Percentiles rank a stretch among this genome's conserved stretches.
Conservation (phyloP, 2,113 vertebrate genomes). For the Crotalus tigris region DNA sequence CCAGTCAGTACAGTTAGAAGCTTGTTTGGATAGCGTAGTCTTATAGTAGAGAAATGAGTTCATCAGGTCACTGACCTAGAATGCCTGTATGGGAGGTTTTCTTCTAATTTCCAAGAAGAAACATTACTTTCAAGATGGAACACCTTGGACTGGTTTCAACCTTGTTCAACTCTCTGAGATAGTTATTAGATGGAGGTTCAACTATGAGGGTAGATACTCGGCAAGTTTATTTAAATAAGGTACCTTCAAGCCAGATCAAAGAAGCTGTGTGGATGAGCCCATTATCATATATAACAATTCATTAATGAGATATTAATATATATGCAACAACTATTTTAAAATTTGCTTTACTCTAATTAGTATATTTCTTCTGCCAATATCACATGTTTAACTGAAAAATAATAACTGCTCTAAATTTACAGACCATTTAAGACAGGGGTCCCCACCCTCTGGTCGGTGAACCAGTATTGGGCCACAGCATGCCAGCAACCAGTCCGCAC, state of each 20-base stretch:
- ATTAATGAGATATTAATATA: not conserved
- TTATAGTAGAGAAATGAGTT: not conserved
- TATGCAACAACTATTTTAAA: not conserved
- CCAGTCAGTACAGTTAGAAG: not conserved
- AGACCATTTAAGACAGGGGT: fast-evolving
- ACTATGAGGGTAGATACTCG: not conserved
- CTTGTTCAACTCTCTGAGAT: not conserved
- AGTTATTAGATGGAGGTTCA: not conserved
- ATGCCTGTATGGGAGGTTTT: not conserved
- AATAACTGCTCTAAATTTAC: not conserved
- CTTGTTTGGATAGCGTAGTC: not conserved
- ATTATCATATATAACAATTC: not conserved
- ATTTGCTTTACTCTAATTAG: not conserved
- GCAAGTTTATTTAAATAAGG: not conserved
- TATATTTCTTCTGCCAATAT: not conserved
- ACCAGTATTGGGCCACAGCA: no score
- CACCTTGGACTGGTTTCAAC: not conserved
- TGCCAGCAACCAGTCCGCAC: no score
- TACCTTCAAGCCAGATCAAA: not conserved
- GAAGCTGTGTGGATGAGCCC: not conserved
- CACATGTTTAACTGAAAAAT: not conserved
- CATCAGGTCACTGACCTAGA: not conserved
- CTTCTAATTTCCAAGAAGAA: not conserved
- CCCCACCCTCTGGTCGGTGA: no score
- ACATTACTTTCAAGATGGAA: not conserved